Base-by-base conservation (phyloP, 2,888 invertebrate genomes). In the Arctia plantaginis region DNA sequence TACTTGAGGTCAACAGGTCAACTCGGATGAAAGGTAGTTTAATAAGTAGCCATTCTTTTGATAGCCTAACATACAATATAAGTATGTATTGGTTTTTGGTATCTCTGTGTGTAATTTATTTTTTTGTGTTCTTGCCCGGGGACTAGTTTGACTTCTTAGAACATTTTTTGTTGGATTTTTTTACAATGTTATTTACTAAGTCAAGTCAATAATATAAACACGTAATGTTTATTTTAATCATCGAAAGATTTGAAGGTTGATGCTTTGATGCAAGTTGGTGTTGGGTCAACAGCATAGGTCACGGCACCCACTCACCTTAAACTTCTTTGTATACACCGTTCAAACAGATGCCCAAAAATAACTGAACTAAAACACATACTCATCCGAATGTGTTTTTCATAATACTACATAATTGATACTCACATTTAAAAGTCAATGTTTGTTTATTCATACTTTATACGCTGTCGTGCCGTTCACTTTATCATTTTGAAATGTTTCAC, bases 1-100 rank as follows among this genome's bases (percentile, higher is more conserved):
- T 88, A 87, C 89, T 79, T 80, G 74, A 82, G 90, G 87, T 90
- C 89, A 88, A 75, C 72, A 72, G 90, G 89, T 88, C 88, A 86
- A 81, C 73, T 80, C 78, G 76, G 79, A 82, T 82, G 76, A 87
- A 83, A 85, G 82, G 77, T 82, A 77, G 74, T 69, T 74, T 84
- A 80, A 81, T 75, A 78, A 69, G 66, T 75, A 66, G 66, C 39
- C 39, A 76, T 77, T 77, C 68, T 77, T 81, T 77, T 59, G 27
- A 65, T 71, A 71, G 62, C 33, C 33, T 68, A 67, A n/a, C 47
- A 15, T 47, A 41, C 1, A 10, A n/a, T n/a, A 39, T 39, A 3
- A 13, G 13, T 3, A 23, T 13, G 65, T 33, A 7, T 64, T 64
- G 6, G 18, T n/a, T 13, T 68, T 10, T 2, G 30, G 23, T 33